phyloP scores from a whole-genome alignment of 2,888 invertebrate genomes.

The Eledona agricola region DNA sequence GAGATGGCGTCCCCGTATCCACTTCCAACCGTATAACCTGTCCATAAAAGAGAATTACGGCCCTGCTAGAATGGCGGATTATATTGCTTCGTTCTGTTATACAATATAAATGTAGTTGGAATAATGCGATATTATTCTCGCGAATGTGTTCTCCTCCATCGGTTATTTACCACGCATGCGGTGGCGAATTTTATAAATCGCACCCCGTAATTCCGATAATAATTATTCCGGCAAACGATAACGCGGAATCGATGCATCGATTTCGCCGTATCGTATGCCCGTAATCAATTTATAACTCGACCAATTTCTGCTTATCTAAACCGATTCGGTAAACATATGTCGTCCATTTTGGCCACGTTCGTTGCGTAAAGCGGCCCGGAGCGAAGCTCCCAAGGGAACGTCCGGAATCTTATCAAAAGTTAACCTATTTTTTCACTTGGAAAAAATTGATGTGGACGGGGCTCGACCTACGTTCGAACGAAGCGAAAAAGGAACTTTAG shows the following conservation, averaged over 20 bases:
- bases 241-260: no score
- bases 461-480: slow-evolving; percentile 9
- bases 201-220: slow-evolving; percentile 12
- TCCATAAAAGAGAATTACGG: slow-evolving; percentile 47
- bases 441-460: slow-evolving; percentile 16
- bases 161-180: slow-evolving; percentile 19
- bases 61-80: slow-evolving; percentile 41
- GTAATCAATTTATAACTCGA: no score
- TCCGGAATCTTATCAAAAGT: slow-evolving; percentile 11
- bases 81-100: slow-evolving; percentile 42
- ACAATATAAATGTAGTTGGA: slow-evolving; percentile 43
- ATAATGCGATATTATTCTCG: slow-evolving; percentile 37
- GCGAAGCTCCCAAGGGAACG: slow-evolving; percentile 1
- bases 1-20: slow-evolving; percentile 41
- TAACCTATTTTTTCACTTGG: slow-evolving; percentile 11
- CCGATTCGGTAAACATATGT: no score
- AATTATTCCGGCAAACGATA: slow-evolving; percentile 19
- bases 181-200: slow-evolving; percentile 26
- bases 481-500: slow-evolving; percentile 22
- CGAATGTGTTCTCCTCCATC: slow-evolving; percentile 21
- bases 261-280: no score
- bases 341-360: no score
- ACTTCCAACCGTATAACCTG: slow-evolving; percentile 43
- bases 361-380: slow-evolving; percentile 3
- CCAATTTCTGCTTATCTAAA: no score